A percentile compares a stretch with the other conserved stretches of the same genome.
Evolutionary conservation across 2,113 vertebrate genomes (phyloP).

Genomic region (Forbesichthys agassizii): DNA sequence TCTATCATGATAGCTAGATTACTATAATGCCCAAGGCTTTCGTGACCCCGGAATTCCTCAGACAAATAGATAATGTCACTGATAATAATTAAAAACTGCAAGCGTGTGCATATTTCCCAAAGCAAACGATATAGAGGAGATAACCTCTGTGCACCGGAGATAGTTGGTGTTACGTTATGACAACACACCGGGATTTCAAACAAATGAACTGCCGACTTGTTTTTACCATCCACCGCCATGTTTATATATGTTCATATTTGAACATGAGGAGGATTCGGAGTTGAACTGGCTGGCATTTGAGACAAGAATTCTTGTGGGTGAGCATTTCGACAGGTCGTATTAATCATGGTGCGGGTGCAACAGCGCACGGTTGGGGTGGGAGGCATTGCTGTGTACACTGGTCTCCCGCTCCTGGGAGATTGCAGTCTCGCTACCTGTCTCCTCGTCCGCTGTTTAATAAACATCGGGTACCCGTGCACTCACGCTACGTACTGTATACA

Average conservation of each 20-base stretch:
- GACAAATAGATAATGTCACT: background rate
- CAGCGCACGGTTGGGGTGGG: slow-evolving; percentile 33
- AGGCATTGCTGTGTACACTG: slow-evolving; percentile 45
- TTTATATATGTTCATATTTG: slow-evolving; percentile 48
- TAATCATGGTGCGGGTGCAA: slow-evolving; percentile 53
- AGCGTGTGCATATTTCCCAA: slow-evolving; percentile 8
- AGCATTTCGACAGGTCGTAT: slow-evolving; percentile 68
- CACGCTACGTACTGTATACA: slow-evolving; percentile 17
- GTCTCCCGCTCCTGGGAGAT: slow-evolving; percentile 37
- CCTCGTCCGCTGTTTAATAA: slow-evolving; percentile 55
- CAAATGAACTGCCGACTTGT: slow-evolving; percentile 30
- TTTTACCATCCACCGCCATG: slow-evolving; percentile 20
- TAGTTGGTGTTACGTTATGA: slow-evolving; percentile 9
- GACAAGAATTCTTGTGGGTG: slow-evolving; percentile 55
- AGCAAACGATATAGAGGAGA: background rate
- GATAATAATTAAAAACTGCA: background rate
- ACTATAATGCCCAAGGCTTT: background rate
- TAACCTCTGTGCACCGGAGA: background rate
- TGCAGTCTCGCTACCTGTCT: slow-evolving; percentile 59
- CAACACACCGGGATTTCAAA: slow-evolving; percentile 20
- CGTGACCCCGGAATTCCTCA: background rate
- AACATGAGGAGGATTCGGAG: slow-evolving; percentile 47
- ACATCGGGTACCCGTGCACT: slow-evolving; percentile 39
- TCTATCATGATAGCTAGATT: background rate
- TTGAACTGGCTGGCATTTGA: slow-evolving; percentile 41